A percentile compares a stretch with the other conserved stretches of the same genome.
Evolutionary conservation across 2,888 invertebrate species (phyloP).

Genomic region (Papilio demoleus): DNA sequence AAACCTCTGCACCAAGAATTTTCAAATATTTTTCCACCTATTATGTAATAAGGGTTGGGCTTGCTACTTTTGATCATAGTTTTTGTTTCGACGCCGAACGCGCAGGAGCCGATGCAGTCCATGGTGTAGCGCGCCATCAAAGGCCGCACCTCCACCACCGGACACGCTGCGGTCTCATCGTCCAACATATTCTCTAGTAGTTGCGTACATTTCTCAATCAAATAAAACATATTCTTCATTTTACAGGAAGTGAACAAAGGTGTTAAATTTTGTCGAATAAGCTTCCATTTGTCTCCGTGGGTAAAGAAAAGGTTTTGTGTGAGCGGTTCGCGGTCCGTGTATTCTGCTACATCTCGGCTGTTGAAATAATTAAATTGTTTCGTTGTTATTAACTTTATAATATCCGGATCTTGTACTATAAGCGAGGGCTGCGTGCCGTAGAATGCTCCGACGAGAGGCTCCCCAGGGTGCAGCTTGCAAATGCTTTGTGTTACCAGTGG

Average conservation of each 20-base stretch:
- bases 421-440: slow-evolving; percentile 66
- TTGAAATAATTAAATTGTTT: slow-evolving; percentile 69
- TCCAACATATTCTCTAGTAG: slow-evolving; percentile 57
- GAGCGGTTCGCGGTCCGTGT: slow-evolving; percentile 55
- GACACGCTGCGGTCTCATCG: slow-evolving; percentile 43
- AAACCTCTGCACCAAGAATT: slow-evolving; percentile 50
- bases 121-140: slow-evolving; percentile 61
- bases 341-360: slow-evolving; percentile 58
- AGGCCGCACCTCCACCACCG: slow-evolving; percentile 51
- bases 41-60: slow-evolving; percentile 54
- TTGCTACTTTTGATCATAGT: slow-evolving; percentile 52
- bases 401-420: slow-evolving; percentile 62
- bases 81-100: slow-evolving; percentile 63
- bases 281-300: slow-evolving; percentile 66
- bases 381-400: slow-evolving; percentile 60
- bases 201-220: slow-evolving; percentile 57
- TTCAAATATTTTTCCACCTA: slow-evolving; percentile 57
- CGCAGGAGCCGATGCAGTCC: slow-evolving; percentile 62
- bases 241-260: slow-evolving; percentile 67
- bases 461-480: slow-evolving; percentile 57
- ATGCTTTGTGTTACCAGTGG: slow-evolving; percentile 53
- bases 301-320: slow-evolving; percentile 58
- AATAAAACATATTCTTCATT: slow-evolving; percentile 69
- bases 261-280: slow-evolving; percentile 64
- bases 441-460: slow-evolving; percentile 62